Evolutionary conservation across 2,113 vertebrate species (phyloP).

Genomic region (Python bivittatus): DNA sequence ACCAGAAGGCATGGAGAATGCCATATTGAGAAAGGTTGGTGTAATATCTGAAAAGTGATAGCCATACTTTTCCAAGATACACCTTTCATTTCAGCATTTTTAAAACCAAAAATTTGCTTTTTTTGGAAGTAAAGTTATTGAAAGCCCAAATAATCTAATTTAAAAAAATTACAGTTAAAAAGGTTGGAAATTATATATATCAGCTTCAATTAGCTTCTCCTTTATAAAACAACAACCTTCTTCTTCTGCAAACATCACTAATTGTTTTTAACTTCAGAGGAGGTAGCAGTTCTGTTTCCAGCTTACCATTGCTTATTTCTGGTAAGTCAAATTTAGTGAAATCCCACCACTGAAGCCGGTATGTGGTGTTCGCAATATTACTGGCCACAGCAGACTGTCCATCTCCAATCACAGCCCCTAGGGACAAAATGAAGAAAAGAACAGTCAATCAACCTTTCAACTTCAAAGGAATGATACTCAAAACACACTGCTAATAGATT

Average conservation of each 20-base stretch:
- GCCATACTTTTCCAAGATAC: neutral
- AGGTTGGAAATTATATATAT: too few relatives aligned
- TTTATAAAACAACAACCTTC: neutral
- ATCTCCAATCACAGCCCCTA: constrained; percentile 96
- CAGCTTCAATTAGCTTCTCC: neutral
- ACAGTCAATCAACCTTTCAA: constrained; percentile 9
- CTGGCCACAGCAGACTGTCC: constrained; percentile 98
- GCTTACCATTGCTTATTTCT: constrained; percentile 97
- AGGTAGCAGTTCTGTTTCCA: neutral
- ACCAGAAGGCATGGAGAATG: too few relatives aligned
- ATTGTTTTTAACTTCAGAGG: neutral
- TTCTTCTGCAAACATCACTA: neutral
- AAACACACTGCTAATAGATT: neutral
- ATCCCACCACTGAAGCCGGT: constrained; percentile 99
- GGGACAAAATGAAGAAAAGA: constrained; percentile 1
- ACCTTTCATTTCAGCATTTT: neutral
- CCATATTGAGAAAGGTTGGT: too few relatives aligned
- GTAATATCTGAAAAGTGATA: too few relatives aligned
- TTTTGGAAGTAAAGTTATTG: too few relatives aligned
- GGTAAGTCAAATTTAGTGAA: constrained; percentile 98
- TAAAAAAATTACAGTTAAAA: too few relatives aligned
- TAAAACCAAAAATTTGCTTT: neutral
- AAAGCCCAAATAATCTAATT: too few relatives aligned
- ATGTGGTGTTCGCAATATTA: constrained; percentile 98
- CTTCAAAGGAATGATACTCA: neutral